Percentiles rank a stretch among this genome's conserved stretches.
These are phyloP conservation scores for Strix occidentalis DNA, from an alignment of 2,797 vertebrate species.

Conservation along the genomic window DNA sequence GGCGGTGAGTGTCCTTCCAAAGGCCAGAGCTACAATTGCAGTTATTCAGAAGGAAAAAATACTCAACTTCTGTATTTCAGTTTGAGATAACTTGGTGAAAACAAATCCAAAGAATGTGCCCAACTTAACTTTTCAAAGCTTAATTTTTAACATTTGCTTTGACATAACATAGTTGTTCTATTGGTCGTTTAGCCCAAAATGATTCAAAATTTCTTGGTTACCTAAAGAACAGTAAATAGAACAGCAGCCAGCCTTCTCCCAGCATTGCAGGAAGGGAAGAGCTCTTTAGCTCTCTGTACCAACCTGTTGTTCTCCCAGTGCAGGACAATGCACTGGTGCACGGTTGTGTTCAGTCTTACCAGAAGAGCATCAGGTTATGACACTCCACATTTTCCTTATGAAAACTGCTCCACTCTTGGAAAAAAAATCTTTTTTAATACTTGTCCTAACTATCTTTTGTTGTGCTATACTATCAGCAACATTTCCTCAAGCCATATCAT, in stretches of 20 bases:
- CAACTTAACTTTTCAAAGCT: background rate
- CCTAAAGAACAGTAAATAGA: background rate
- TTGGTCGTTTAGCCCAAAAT: background rate
- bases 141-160: background rate
- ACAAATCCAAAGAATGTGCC: background rate
- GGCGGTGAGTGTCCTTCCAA: background rate
- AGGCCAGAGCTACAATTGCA: background rate
- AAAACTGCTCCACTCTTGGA: background rate
- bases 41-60: background rate
- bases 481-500: background rate
- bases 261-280: background rate
- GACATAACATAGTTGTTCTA: background rate
- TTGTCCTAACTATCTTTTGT: background rate
- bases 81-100: background rate
- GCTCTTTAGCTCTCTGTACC: background rate
- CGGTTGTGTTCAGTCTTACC: rapidly evolving
- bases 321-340: background rate
- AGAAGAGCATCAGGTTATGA: background rate
- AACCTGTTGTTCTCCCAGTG: background rate
- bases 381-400: background rate
- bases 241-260: background rate
- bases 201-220: background rate
- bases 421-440: background rate
- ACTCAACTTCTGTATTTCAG: background rate
- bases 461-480: background rate